Base-by-base conservation (phyloP, 2,888 invertebrate species). In the Megamerina dolium region DNA sequence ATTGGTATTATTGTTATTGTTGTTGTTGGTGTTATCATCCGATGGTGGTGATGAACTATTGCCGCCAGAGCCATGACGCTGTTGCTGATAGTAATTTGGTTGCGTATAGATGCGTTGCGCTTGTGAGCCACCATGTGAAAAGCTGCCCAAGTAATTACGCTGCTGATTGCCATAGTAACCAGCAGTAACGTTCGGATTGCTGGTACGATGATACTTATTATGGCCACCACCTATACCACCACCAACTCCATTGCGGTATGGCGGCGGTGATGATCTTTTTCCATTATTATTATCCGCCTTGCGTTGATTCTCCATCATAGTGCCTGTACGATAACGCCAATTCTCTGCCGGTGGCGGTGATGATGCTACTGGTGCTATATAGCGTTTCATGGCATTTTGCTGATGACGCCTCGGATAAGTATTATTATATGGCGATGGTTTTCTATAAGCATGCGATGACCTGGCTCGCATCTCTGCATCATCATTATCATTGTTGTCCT, bases 301-400 rank as follows among this genome's bases (percentile, higher is more conserved):
- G 21, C 10, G 16, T 43, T 45, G 17, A 34, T 43, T 45, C 30
- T 56, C 52, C 34, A 61, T 54, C 9, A 60, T 54, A 45, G 55
- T 57, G 26, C 60, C 57, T 39, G 60, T 62, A 41, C 66, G 66
- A 49, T 61, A 58, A 44, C 69, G 70, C 69, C 69, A 69, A 46
- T 69, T 69, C 45, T 69, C 68, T 21, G 56, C 51, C 5, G 55
- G 52, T 13, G 46, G 53, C 18, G 41, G 59, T 40, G 61, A 6
- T 8, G 56, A 37, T 55, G 55, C 34, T 56, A 52, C 26, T 23
- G 33, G 46, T 37, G 41, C 41, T 26, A 47, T 43, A 29, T 52
- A 52, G 13, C 48, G 51, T 13, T 45, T 46, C 10, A 41, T 40
- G 12, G 35, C 23, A n/a, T 35, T 16, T 40, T 46, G 35, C 41